Conservation (phyloP, 2,888 invertebrate genomes). For the Altica lythri region DNA sequence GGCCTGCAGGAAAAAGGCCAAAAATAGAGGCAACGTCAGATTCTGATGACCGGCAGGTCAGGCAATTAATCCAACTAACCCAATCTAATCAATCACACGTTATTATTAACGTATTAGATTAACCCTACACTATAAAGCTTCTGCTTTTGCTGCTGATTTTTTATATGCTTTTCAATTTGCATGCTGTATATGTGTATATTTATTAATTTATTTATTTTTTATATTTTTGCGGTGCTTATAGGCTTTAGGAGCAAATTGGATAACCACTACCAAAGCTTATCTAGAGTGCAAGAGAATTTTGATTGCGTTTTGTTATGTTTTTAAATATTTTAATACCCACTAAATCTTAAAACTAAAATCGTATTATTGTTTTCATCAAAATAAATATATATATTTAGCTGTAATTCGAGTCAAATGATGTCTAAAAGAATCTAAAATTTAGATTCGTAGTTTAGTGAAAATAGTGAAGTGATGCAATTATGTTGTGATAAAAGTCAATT, state of each 20-base stretch:
- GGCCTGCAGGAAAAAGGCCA: constrained; percentile 46
- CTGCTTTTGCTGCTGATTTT: not conserved
- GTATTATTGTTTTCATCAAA: no score
- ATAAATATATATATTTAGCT: no score
- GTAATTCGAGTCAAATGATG: no score
- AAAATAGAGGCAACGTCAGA: constrained; percentile 51
- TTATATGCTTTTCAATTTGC: constrained; percentile 23
- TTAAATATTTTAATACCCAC: no score
- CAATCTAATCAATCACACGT: constrained; percentile 41
- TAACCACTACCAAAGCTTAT: not conserved
- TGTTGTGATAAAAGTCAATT: no score
- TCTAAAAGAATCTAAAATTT: no score
- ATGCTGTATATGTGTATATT: constrained; percentile 36
- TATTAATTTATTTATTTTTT: no score
- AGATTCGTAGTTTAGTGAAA: no score
- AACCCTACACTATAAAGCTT: constrained; percentile 32
- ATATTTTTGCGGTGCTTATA: constrained; percentile 32
- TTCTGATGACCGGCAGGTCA: constrained; percentile 55
- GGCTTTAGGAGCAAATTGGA: constrained; percentile 25
- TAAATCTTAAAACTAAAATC: no score
- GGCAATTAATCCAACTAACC: constrained; percentile 48
- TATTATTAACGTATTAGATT: constrained; percentile 50
- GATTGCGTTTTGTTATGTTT: no score
- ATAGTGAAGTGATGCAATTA: no score
- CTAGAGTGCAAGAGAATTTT: no score